These are phyloP conservation scores for Bugulina stolonifera DNA, from an alignment of 2,888 invertebrate genomes.

Conservation along the genomic window DNA sequence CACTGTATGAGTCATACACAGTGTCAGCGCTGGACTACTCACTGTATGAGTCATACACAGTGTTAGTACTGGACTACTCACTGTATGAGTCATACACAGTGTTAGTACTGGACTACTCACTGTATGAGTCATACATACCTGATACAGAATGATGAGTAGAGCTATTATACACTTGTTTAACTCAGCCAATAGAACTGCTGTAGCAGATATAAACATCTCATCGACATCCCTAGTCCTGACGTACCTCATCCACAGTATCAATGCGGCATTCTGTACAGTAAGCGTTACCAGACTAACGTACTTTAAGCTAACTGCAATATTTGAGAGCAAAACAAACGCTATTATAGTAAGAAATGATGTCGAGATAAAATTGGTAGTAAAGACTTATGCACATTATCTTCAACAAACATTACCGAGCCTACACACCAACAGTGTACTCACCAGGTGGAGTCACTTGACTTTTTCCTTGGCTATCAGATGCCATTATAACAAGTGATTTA, in stretches of 20 bases:
- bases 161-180: conserved; percentile 47
- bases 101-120: neutral
- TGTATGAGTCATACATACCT: conserved; percentile 28
- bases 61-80: too few species aligned
- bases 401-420: too few species aligned
- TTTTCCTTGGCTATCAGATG: neutral
- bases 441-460: neutral
- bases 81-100: too few species aligned
- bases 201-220: conserved; percentile 38
- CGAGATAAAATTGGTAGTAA: too few species aligned
- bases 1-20: too few species aligned
- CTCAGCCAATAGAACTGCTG: conserved; percentile 46
- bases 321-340: too few species aligned
- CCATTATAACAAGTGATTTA: too few species aligned
- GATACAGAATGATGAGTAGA: conserved; percentile 30
- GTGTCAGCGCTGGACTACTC: too few species aligned
- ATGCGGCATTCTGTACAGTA: conserved; percentile 52
- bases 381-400: too few species aligned
- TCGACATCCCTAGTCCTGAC: conserved; percentile 41
- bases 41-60: too few species aligned
- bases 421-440: too few species aligned
- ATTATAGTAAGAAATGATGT: too few species aligned
- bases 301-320: conserved; percentile 30
- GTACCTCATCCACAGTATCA: conserved; percentile 52
- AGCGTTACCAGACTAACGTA: conserved; percentile 47